Conservation (phyloP, 2,113 vertebrate species). For the Gnathonemus longibarbis region DNA sequence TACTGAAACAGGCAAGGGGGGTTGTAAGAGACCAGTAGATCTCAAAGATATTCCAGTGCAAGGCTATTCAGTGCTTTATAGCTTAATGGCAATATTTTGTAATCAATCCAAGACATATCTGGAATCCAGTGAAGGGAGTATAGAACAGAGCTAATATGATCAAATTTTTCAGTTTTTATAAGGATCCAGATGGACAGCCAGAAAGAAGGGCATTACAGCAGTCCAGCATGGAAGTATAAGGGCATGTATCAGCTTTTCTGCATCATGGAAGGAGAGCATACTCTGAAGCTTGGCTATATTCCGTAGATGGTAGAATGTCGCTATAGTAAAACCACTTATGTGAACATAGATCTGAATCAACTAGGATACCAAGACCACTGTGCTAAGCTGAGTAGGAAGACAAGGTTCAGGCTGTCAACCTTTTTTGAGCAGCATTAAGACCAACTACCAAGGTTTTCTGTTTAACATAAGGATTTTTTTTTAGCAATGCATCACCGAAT, state of each 20-base stretch:
- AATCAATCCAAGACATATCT: background rate
- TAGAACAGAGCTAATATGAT: no score
- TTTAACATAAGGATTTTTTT: background rate
- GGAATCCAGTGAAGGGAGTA: no score
- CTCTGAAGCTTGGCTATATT: background rate
- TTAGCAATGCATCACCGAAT: background rate
- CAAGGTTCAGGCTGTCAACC: background rate
- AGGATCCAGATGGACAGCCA: background rate
- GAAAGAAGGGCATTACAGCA: background rate
- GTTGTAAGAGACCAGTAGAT: background rate
- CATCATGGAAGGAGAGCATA: background rate
- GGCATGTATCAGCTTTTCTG: background rate
- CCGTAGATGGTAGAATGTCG: no score
- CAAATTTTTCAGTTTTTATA: background rate
- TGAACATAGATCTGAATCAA: no score
- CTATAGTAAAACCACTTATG: background rate
- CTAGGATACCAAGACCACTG: background rate
- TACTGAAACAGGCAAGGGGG: background rate
- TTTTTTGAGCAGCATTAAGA: background rate
- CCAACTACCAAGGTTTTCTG: background rate
- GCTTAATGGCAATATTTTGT: background rate
- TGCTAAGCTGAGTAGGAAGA: background rate
- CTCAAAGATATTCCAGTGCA: background rate
- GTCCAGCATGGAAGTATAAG: background rate
- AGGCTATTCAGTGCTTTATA: background rate